Conservation (phyloP, 2,797 vertebrate genomes). For the Poecilia wingei region DNA sequence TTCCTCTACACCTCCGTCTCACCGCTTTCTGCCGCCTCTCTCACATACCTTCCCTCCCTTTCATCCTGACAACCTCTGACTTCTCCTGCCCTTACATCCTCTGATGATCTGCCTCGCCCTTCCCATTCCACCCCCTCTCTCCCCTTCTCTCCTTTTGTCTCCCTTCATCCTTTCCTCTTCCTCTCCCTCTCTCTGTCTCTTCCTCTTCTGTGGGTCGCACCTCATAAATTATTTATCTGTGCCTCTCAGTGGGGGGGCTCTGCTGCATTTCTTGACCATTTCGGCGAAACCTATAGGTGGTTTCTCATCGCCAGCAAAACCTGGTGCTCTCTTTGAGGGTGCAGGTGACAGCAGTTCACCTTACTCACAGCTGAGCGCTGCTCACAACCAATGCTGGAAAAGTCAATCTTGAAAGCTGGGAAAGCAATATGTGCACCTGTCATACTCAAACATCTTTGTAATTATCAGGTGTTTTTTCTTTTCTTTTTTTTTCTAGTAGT, state of each 20-base stretch:
- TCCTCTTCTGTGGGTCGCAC: conserved; percentile 60
- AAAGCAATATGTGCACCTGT: not conserved
- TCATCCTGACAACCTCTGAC: conserved; percentile 4
- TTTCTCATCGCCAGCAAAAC: conserved; percentile 21
- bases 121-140: conserved; percentile 14
- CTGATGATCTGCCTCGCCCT: conserved; percentile 31
- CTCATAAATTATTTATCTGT: conserved; percentile 75
- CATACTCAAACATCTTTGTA: not conserved
- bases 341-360: conserved; percentile 23
- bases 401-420: not conserved
- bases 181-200: conserved; percentile 50
- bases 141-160: conserved; percentile 1
- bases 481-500: not conserved
- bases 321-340: conserved; percentile 26
- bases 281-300: conserved; percentile 24
- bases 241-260: conserved; percentile 33
- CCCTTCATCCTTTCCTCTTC: conserved; percentile 35
- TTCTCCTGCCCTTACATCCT: conserved; percentile 22
- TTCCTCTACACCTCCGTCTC: conserved; percentile 43
- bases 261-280: conserved; percentile 50
- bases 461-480: not conserved
- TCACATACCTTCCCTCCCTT: conserved; percentile 8
- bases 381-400: not conserved
- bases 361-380: not conserved
- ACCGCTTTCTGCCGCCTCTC: conserved; percentile 12